Base-by-base conservation (phyloP, 2,888 invertebrate species). In the Diadromus collaris region DNA sequence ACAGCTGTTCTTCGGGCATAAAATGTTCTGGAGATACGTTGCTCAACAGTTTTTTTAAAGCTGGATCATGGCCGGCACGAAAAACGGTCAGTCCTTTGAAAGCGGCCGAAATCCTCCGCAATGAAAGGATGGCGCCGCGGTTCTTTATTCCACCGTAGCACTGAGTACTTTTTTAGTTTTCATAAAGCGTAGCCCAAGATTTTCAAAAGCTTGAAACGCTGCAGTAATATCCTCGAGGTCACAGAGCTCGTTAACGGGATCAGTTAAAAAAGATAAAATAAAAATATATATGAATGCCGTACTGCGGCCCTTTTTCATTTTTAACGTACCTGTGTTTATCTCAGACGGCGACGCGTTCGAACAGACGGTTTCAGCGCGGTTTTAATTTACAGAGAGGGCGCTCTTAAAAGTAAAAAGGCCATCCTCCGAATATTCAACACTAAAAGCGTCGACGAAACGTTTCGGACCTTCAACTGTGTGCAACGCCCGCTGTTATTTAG, bases 201-300 rank as follows among this genome's bases (percentile, higher is more conserved):
- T 46, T 29, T 65, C 27, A 48, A 46, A 19, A 27, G 65, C 16
- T 41, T 65, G 24, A 48, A 65, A 65, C 24, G 32, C 19, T 24
- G 51, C 51, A 10, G 51, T 51, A 51, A 51, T 51, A 51, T 24
- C 10, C 10, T 51, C 24, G 51, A 24, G 24, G 13, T 51, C 51
- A 0, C 24, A 51, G 51, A 51, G 51, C 51, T 4, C 51, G 51
- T 27, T 21, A 32, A 19, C 44, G n/a, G 19, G 29, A 54, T 19
- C 56, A 41, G 32, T 67, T 24, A 1, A 16, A 19, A 32, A 32
- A 4, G 2, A 13, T 13, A 16, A 4, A 38, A 13, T 16, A 19
- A 19, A 44, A 41, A n/a, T 19, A 19, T 19, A n/a, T 19, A 19
- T 19, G 48, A 48, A 48, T 21, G 3, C 19, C 7, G 21, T 9